These are phyloP conservation scores for Eurypyga helias DNA, from an alignment of 2,113 vertebrate species.

Conservation along the genomic window DNA sequence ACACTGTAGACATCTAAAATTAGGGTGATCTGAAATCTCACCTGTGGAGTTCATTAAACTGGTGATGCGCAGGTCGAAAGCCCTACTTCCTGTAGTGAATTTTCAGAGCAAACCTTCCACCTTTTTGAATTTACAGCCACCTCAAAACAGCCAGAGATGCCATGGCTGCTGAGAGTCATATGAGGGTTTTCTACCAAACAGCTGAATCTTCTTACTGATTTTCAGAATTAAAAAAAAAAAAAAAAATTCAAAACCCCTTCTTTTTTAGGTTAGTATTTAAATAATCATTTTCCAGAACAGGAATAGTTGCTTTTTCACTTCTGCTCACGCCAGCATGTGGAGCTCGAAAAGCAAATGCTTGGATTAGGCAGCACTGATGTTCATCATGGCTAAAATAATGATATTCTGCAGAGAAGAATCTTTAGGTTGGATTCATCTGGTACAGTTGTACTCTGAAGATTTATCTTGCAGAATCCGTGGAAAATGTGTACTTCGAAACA, in stretches of 20 bases:
- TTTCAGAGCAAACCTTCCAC: neutral
- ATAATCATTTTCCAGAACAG: neutral
- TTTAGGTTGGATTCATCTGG: neutral
- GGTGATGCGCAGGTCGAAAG: neutral
- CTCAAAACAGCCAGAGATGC: neutral
- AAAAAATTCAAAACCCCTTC: neutral
- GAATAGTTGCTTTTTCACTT: neutral
- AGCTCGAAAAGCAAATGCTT: neutral
- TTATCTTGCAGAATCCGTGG: neutral
- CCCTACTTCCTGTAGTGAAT: neutral
- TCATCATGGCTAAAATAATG: neutral
- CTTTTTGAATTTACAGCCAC: neutral
- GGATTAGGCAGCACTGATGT: neutral
- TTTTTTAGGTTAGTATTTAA: neutral
- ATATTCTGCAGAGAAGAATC: neutral
- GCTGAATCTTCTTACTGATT: neutral
- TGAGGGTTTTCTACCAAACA: neutral
- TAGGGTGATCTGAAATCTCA: neutral
- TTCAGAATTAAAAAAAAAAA: neutral
- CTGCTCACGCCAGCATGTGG: neutral
- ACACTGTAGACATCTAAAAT: neutral
- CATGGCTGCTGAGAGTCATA: neutral
- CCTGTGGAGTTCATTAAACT: neutral
- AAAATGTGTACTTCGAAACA: neutral
- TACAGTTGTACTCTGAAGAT: neutral